phyloP scores from a whole-genome alignment of 2,888 invertebrate genomes.

The Orthosia cruda region DNA sequence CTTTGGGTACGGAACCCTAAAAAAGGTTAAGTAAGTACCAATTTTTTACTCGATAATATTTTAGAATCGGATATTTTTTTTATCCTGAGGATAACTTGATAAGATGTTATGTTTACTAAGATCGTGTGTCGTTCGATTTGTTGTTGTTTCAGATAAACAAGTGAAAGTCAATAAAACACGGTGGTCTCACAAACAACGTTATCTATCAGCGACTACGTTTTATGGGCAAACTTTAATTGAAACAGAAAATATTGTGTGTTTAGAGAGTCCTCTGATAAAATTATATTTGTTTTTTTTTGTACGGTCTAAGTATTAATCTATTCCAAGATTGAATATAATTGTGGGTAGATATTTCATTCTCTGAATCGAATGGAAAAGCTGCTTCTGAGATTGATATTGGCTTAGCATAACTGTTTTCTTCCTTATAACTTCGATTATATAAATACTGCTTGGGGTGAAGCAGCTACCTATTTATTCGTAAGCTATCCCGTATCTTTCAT shows the following conservation, averaged over 20 bases:
- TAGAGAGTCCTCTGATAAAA: constrained; percentile 29
- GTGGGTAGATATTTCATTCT: neutral
- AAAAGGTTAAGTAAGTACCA: neutral
- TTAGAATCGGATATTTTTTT: constrained; percentile 14
- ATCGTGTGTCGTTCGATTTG: constrained; percentile 23
- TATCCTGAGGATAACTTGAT: constrained; percentile 33
- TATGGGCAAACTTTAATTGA: constrained; percentile 36
- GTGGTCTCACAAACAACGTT: constrained; percentile 48
- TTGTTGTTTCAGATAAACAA: constrained; percentile 50
- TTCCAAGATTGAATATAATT: neutral
- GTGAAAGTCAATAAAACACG: constrained; percentile 55
- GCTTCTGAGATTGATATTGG: neutral
- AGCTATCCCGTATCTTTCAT: constrained; percentile 3
- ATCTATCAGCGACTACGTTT: constrained; percentile 41
- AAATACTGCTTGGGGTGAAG: neutral
- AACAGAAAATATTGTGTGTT: constrained; percentile 27
- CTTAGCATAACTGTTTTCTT: neutral
- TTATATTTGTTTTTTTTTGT: constrained; percentile 9
- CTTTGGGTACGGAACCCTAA: too few relatives aligned
- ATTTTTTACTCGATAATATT: neutral
- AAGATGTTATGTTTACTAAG: constrained; percentile 37
- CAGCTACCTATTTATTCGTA: constrained; percentile 3
- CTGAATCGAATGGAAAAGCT: neutral
- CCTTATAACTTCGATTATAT: neutral
- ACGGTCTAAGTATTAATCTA: neutral